A percentile compares a stretch with the other conserved stretches of the same genome.
Conservation (phyloP, 92 coral and sea anemone genomes). For the Ricordea florida region DNA sequence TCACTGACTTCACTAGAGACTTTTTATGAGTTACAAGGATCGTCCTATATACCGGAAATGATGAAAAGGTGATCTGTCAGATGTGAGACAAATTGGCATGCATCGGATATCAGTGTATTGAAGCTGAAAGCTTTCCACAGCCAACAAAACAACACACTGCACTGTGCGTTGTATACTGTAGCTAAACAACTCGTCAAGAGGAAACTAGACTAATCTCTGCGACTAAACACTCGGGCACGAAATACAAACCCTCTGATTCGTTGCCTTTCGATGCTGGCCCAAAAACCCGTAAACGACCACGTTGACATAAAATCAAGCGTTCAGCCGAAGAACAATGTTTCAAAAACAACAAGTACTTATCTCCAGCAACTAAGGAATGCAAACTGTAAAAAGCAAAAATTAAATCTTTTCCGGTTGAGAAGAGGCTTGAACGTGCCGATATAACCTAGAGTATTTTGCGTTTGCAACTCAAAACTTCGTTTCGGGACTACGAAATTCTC, state of each 20-base stretch:
- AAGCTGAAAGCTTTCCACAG: neutral
- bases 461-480: no score
- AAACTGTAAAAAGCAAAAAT: slow-evolving; percentile 1
- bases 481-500: no score
- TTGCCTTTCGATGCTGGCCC: no score
- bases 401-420: slow-evolving; percentile 29
- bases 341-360: slow-evolving; percentile 10
- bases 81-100: slow-evolving; percentile 40
- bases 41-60: slow-evolving; percentile 36
- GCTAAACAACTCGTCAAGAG: neutral
- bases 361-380: slow-evolving; percentile 31
- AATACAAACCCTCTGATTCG: neutral
- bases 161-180: slow-evolving; percentile 2
- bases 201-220: neutral
- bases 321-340: neutral
- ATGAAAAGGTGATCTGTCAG: slow-evolving; percentile 41
- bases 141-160: neutral
- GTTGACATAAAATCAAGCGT: neutral
- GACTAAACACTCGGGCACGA: neutral
- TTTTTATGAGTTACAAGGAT: slow-evolving; percentile 22
- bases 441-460: no score
- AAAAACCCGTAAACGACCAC: neutral
- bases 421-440: slow-evolving; percentile 26
- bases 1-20: no score
- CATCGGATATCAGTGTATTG: slow-evolving; percentile 34